Percentiles rank a stretch among this genome's conserved stretches.
phyloP scores from a whole-genome alignment of 2,113 vertebrate species.

The Melanerpes formicivorus region DNA sequence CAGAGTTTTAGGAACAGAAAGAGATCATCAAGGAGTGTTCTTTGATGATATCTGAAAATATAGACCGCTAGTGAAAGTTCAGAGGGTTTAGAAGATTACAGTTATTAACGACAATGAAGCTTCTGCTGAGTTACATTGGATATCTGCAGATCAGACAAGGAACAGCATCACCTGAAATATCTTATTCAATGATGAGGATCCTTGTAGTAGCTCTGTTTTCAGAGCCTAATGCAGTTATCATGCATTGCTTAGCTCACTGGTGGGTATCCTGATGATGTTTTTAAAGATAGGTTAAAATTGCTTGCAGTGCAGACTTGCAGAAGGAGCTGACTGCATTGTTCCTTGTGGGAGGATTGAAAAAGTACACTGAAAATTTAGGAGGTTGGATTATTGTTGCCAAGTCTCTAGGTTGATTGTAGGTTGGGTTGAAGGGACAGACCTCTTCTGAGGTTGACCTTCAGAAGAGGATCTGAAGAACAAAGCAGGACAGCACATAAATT shows the following conservation, averaged over 20 bases:
- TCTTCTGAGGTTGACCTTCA: constrained; percentile 39
- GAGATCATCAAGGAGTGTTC: not conserved
- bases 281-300: not conserved
- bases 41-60: not conserved
- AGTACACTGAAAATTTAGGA: not conserved
- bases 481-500: constrained; percentile 45
- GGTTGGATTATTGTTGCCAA: not conserved
- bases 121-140: not conserved
- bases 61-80: not conserved
- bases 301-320: not conserved
- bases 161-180: not conserved
- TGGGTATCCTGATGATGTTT: not conserved
- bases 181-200: not conserved
- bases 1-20: not conserved
- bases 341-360: not conserved
- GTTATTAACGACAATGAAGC: not conserved
- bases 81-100: not conserved
- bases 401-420: not conserved
- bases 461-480: not conserved
- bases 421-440: not conserved
- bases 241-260: not conserved
- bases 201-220: not conserved
- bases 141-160: not conserved
- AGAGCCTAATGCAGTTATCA: not conserved
- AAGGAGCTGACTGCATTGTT: not conserved